Evolutionary conservation across 35 echinoderm and acorn worm species (phyloP).

Genomic region (Strongylocentrotus purpuratus): DNA sequence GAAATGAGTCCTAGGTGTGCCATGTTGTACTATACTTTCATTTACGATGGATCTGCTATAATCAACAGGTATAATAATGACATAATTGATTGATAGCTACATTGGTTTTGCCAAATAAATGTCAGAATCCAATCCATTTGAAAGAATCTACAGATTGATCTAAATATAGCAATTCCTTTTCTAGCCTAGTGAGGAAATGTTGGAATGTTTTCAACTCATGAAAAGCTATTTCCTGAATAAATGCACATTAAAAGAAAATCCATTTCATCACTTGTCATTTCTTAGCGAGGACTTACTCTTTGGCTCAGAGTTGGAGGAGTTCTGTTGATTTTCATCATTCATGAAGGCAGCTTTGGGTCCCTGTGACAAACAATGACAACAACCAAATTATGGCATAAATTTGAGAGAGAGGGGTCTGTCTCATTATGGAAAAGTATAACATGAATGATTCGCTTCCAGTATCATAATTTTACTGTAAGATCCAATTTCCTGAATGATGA

Average conservation of each 20-base stretch:
- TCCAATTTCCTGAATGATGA: constrained; percentile 1
- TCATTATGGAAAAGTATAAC: neutral
- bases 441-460: neutral
- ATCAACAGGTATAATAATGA: too few species aligned
- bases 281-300: neutral
- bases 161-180: neutral
- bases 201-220: neutral
- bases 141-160: neutral
- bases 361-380: neutral
- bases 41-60: too few species aligned
- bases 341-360: neutral
- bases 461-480: neutral
- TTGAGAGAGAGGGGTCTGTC: neutral
- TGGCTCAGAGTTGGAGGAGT: neutral
- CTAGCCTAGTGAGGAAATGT: neutral
- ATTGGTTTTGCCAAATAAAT: neutral
- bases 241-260: neutral
- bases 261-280: neutral
- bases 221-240: neutral
- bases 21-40: too few species aligned
- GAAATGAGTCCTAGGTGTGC: too few species aligned
- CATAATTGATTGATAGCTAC: too few species aligned
- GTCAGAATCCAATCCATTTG: neutral
- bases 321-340: neutral
- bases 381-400: neutral